Evolutionary conservation across 2,797 vertebrate genomes (phyloP), one percentile per base, ranked within the genome.

Genomic region (Sebastiscus tertius): DNA sequence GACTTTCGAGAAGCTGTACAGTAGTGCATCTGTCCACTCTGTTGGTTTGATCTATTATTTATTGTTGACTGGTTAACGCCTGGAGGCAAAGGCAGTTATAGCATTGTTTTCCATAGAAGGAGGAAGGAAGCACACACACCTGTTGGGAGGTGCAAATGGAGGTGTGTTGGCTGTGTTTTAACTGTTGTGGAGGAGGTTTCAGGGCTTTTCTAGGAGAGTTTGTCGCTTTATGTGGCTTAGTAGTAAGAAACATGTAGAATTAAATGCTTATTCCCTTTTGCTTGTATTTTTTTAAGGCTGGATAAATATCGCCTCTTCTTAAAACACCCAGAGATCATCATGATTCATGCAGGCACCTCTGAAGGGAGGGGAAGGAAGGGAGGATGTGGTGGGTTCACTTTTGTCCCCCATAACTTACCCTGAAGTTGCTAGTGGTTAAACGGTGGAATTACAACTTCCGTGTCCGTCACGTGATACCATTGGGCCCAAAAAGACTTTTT

Each of bases 41-140:
- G 83, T 88, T 78, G 34, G 70, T 80, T 77, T 83, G 64, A 85
- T 80, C 72, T 74, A 65, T 90, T 87, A 90, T 93, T 88, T 91
- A 73, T 90, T 93, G 87, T 74, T 79, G 80, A 93, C 87, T 88
- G 78, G 77, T 84, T 68, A 31, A 71, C 56, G 80, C 83, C 88
- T 33, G 33, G 29, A 75, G 85, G 87, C 70, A 61, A 69, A 88
- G 86, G 87, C 91, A 92, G 82, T 88, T 81, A 72, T 77, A 76
- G 81, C 18, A 34, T 49, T 89, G 81, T 92, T 93, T 94, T 91
- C 81, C 74, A 78, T 56, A 42, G 24, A 70, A 70, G 20, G 67
- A 69, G 75, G 26, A 72, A 80, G 27, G 26, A 79, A 77, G 27
- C 36, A 79, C 11, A 75, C 33, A 69, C 63, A 79, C 60, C 54